phyloP scores from a whole-genome alignment of 1,140 invertebrate species.

The Hestina assimilis region DNA sequence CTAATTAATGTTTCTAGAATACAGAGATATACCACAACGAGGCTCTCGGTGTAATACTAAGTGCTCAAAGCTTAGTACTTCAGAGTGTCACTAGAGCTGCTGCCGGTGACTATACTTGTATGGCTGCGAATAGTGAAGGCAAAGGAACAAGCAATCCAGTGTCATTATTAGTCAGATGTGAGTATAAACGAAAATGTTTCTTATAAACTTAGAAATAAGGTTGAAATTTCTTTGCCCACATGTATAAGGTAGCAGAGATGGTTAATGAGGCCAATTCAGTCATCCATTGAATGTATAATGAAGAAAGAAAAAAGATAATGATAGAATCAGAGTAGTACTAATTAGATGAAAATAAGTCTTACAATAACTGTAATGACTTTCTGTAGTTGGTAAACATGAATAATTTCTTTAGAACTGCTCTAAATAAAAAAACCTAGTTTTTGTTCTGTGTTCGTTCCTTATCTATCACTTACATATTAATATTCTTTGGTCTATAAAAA shows the following conservation, averaged over 20 bases:
- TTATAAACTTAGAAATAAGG: background rate
- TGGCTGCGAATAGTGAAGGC: conserved; percentile 89
- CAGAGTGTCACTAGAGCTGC: conserved; percentile 88
- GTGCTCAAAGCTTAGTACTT: conserved; percentile 89
- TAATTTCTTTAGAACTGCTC: too few species aligned
- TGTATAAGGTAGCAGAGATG: background rate
- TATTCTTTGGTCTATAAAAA: too few species aligned
- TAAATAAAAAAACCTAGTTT: too few species aligned
- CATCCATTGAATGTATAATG: background rate
- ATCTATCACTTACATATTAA: too few species aligned
- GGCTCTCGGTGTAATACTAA: conserved; percentile 87
- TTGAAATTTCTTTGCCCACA: background rate
- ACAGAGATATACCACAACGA: conserved; percentile 89
- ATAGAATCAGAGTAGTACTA: too few species aligned
- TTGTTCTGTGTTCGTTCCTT: too few species aligned
- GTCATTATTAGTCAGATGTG: conserved; percentile 88
- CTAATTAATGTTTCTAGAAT: too few species aligned
- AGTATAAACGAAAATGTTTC: conserved; percentile 17
- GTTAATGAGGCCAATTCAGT: background rate
- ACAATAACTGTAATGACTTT: too few species aligned
- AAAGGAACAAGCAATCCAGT: conserved; percentile 89
- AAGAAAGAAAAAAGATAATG: background rate
- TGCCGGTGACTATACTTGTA: conserved; percentile 89
- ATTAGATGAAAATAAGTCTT: too few species aligned
- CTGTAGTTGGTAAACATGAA: too few species aligned